A percentile compares a stretch with the other conserved stretches of the same genome.
Evolutionary conservation across 1,140 invertebrate genomes (phyloP).

Genomic region (Archegozetes longisetosus): DNA sequence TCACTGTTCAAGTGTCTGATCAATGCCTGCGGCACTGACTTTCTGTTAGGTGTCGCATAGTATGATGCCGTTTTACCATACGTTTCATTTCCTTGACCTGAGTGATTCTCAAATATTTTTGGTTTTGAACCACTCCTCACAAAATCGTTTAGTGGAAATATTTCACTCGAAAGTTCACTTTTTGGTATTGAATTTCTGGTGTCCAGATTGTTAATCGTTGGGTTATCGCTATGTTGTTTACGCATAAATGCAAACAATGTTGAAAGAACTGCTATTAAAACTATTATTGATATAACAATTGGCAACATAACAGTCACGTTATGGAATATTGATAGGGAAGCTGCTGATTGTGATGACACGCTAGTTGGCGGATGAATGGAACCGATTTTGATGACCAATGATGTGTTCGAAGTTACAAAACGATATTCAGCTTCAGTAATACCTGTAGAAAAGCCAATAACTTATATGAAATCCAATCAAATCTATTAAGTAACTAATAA

Average conservation of each 20-base stretch:
- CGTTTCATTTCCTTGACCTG: background rate
- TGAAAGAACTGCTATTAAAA: slow-evolving; percentile 13
- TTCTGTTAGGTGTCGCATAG: background rate
- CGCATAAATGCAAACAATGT: slow-evolving; percentile 12
- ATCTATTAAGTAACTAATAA: background rate
- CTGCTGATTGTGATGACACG: background rate
- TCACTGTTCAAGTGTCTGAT: background rate
- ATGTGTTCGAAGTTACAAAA: slow-evolving; percentile 13
- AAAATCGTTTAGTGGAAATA: background rate
- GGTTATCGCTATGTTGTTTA: background rate
- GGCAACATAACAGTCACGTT: slow-evolving; percentile 20
- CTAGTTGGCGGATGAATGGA: background rate
- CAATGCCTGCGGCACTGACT: background rate
- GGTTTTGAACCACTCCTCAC: background rate
- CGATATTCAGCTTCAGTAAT: slow-evolving; percentile 11
- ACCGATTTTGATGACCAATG: slow-evolving; percentile 6
- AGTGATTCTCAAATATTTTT: background rate
- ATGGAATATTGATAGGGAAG: slow-evolving; percentile 1
- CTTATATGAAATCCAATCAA: background rate
- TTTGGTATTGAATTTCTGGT: background rate
- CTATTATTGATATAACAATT: slow-evolving; percentile 19
- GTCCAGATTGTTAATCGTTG: background rate
- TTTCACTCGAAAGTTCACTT: background rate
- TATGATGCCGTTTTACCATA: background rate
- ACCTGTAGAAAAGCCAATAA: background rate